A percentile compares a stretch with the other conserved stretches of the same genome.
phyloP scores from a whole-genome alignment of 2,797 vertebrate species.

The Ambastaia sidthimunki region DNA sequence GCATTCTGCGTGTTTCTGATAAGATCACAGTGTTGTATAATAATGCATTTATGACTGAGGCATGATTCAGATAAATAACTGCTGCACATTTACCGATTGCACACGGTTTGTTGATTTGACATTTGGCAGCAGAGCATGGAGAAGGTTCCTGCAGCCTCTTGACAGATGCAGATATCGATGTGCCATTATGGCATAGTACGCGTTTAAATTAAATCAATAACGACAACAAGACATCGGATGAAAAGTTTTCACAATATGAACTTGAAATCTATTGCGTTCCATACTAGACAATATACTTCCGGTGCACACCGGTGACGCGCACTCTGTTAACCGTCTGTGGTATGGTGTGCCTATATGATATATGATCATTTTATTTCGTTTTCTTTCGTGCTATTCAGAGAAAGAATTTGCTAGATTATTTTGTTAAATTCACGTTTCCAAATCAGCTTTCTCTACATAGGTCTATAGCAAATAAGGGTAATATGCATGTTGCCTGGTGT shows the following conservation, averaged over 20 bases:
- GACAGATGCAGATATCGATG: slow-evolving; percentile 80
- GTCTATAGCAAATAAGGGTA: background rate
- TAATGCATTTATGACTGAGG: background rate
- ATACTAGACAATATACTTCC: slow-evolving; percentile 23
- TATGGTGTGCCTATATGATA: too few species aligned
- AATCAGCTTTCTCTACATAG: too few species aligned
- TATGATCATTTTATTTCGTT: background rate
- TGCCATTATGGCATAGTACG: slow-evolving; percentile 69
- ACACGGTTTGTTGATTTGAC: slow-evolving; percentile 53
- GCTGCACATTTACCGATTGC: slow-evolving; percentile 59
- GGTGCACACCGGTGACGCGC: slow-evolving; percentile 33
- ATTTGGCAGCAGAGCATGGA: slow-evolving; percentile 65
- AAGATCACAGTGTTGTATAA: background rate
- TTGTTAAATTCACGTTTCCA: too few species aligned
- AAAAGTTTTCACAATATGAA: slow-evolving; percentile 40
- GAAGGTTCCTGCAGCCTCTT: slow-evolving; percentile 70
- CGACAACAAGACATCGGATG: slow-evolving; percentile 11
- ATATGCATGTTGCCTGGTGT: background rate
- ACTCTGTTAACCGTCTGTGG: background rate
- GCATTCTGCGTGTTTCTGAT: background rate
- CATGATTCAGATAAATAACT: slow-evolving; percentile 3
- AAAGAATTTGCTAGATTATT: background rate
- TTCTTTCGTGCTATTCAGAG: background rate
- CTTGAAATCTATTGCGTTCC: slow-evolving; percentile 13
- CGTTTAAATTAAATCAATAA: background rate